These are phyloP conservation scores for Sabatieria punctata DNA, from an alignment of 2,888 invertebrate species.

Conservation along the genomic window DNA sequence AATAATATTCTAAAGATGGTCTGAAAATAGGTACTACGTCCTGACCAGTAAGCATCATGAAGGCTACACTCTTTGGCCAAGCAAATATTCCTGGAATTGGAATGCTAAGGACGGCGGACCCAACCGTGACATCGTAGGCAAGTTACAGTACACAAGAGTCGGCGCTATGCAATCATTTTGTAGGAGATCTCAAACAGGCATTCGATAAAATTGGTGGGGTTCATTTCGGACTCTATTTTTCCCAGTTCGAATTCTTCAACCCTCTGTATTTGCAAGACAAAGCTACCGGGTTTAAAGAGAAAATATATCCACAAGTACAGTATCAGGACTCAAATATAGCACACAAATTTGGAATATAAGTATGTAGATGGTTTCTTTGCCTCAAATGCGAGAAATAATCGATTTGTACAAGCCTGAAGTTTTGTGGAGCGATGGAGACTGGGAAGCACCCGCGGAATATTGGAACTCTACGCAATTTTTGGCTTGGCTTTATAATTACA, in stretches of 20 bases:
- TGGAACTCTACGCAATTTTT: conserved; percentile 36
- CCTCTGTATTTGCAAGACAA: conserved; percentile 22
- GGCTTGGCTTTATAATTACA: conserved; percentile 38
- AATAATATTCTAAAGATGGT: too few relatives aligned
- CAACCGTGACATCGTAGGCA: conserved; percentile 37
- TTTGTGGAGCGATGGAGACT: conserved; percentile 33
- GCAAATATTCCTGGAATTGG: conserved; percentile 37
- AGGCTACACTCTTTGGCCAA: conserved; percentile 39
- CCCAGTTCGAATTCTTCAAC: conserved; percentile 29
- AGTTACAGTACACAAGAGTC: conserved; percentile 3
- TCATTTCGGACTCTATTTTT: conserved; percentile 30
- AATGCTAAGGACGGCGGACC: conserved; percentile 38
- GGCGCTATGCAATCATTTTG: not conserved
- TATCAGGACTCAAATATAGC: not conserved
- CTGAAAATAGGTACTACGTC: conserved; percentile 39
- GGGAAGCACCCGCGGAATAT: conserved; percentile 24
- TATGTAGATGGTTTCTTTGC: conserved; percentile 27
- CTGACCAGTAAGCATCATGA: conserved; percentile 40
- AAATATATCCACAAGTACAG: not conserved
- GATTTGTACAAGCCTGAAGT: conserved; percentile 32
- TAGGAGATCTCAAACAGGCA: conserved; percentile 14
- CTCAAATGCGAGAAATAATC: conserved; percentile 52
- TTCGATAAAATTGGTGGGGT: conserved; percentile 12
- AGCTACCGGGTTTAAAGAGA: conserved; percentile 12
- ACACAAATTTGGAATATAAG: not conserved